A percentile compares a stretch with the other conserved stretches of the same genome.
These are phyloP conservation scores for Nothoprocta perdicaria DNA, from an alignment of 2,113 vertebrate genomes.

Conservation along the genomic window DNA sequence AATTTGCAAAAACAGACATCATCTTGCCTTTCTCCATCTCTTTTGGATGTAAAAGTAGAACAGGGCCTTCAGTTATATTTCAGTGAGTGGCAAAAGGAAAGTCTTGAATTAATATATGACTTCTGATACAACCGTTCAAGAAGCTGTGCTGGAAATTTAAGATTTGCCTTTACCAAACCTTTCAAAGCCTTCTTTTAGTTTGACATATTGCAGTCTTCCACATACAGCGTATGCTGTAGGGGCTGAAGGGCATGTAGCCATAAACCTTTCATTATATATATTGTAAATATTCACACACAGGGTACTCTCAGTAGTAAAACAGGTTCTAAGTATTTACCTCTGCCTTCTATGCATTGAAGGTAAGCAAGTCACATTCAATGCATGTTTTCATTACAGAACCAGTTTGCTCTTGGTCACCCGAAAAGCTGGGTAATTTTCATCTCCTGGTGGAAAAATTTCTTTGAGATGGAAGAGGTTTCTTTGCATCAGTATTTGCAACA, in stretches of 20 bases:
- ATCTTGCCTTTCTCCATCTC: neutral
- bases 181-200: neutral
- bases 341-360: neutral
- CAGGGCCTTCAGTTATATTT: neutral
- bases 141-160: neutral
- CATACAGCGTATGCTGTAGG: neutral
- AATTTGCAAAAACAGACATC: neutral
- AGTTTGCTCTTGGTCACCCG: neutral
- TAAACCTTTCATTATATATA: neutral
- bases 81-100: neutral
- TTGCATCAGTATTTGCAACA: neutral
- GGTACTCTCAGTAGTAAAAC: neutral
- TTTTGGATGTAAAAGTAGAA: neutral
- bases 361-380: neutral
- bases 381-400: neutral
- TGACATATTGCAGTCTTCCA: neutral
- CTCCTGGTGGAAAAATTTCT: neutral
- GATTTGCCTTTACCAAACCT: neutral
- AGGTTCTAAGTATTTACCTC: neutral
- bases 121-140: neutral
- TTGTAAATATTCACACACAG: neutral
- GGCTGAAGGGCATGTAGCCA: neutral
- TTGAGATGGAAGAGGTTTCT: neutral
- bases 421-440: neutral
- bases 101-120: neutral